These are phyloP conservation scores for Heterodera carotae DNA, from an alignment of 1,140 invertebrate species.

Conservation along the genomic window DNA sequence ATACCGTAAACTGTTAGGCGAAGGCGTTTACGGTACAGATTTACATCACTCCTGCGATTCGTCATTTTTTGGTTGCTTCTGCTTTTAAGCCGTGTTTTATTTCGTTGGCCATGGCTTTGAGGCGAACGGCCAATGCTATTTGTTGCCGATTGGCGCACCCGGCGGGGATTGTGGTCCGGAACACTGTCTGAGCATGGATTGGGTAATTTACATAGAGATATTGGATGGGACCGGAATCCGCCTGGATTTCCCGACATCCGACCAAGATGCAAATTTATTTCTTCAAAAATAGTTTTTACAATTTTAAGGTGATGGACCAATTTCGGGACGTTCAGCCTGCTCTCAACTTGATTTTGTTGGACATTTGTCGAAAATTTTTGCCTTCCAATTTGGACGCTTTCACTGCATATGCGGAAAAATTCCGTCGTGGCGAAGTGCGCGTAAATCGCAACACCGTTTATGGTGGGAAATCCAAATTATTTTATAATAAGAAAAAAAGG, in stretches of 20 bases:
- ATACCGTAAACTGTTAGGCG: constrained; percentile 66
- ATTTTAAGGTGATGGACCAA: constrained; percentile 52
- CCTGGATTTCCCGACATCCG: no score
- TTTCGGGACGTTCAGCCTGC: constrained; percentile 65
- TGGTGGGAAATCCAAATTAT: constrained; percentile 52
- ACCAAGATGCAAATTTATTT: constrained; percentile 36
- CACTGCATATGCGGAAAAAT: constrained; percentile 57
- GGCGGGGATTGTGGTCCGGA: constrained; percentile 63
- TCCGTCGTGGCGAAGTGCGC: constrained; percentile 48
- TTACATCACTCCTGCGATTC: not conserved
- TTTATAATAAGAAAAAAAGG: no score
- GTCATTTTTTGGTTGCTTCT: no score
- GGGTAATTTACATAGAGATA: no score
- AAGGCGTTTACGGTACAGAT: constrained; percentile 67
- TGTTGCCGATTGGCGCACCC: constrained; percentile 68
- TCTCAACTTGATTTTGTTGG: constrained; percentile 68
- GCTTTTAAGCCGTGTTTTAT: constrained; percentile 67
- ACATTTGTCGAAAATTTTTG: constrained; percentile 67
- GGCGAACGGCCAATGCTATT: constrained; percentile 67
- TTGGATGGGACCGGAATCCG: no score
- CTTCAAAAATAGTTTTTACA: not conserved
- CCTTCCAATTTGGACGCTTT: constrained; percentile 62
- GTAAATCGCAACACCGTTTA: constrained; percentile 65
- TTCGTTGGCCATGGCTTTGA: constrained; percentile 70
- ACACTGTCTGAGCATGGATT: constrained; percentile 65